Conservation (phyloP, 2,797 vertebrate genomes). For the Muscicapa comitata region DNA sequence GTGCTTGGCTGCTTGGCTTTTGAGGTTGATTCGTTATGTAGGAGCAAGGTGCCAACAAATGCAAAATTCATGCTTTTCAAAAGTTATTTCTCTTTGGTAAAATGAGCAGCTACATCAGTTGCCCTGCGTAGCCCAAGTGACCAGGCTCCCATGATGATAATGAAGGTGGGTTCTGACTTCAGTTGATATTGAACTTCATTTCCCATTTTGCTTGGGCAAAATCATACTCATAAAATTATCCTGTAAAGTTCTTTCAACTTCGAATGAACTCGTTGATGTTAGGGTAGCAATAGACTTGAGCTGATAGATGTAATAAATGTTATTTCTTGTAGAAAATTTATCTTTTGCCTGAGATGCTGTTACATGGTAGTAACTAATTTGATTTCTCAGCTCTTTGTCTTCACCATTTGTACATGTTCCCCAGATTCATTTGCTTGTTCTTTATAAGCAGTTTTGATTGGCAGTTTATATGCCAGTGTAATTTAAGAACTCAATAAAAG, state of each 20-base stretch:
- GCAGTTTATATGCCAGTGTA: not conserved
- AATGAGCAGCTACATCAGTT: not conserved
- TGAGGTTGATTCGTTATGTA: not conserved
- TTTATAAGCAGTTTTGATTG: constrained; percentile 15
- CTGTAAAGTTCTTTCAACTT: not conserved
- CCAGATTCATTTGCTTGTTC: not conserved
- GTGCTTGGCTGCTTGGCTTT: not conserved
- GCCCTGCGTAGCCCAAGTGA: not conserved
- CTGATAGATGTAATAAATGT: not conserved
- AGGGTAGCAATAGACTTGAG: not conserved
- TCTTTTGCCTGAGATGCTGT: not conserved
- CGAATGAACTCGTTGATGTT: not conserved
- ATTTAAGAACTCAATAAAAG: constrained; percentile 48
- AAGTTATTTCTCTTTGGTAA: not conserved
- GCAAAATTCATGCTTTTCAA: not conserved
- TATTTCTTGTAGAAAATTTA: not conserved
- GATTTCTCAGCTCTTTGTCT: not conserved
- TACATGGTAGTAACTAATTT: not conserved
- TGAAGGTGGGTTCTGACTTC: not conserved
- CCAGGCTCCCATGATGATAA: not conserved
- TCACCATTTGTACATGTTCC: not conserved
- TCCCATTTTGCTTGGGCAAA: not conserved
- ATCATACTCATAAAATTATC: not conserved
- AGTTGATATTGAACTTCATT: not conserved
- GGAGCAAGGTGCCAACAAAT: not conserved